A percentile compares a stretch with the other conserved stretches of the same genome.
phyloP scores from a whole-genome alignment of 2,797 vertebrate species.

The Glossophaga mutica region DNA sequence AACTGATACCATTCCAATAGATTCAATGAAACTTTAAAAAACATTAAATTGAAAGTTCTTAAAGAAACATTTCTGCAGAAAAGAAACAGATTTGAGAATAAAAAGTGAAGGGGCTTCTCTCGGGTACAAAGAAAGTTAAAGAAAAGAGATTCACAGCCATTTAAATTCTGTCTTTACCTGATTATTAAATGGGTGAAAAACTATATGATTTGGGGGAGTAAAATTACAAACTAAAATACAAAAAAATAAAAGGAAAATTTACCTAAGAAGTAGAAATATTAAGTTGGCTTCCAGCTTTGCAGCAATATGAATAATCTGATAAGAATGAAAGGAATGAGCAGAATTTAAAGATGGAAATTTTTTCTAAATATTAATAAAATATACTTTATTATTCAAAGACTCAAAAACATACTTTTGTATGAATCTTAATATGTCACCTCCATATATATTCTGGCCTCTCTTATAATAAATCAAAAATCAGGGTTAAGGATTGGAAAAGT shows the following conservation, averaged over 20 bases:
- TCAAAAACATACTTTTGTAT: neutral
- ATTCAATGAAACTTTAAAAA: neutral
- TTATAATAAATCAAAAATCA: neutral
- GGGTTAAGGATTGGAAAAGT: neutral
- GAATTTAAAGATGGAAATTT: neutral
- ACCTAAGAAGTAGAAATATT: neutral
- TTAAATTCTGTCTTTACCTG: neutral
- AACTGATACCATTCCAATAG: neutral
- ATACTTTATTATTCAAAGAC: neutral
- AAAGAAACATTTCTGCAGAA: neutral
- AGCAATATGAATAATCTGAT: neutral
- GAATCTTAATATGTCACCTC: neutral
- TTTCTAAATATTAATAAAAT: neutral
- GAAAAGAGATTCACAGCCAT: neutral
- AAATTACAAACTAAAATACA: neutral
- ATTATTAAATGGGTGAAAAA: neutral
- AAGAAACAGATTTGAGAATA: neutral
- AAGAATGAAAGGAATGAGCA: neutral
- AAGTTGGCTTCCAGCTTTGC: neutral
- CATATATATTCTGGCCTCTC: neutral
- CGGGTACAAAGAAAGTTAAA: neutral
- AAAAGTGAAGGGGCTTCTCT: neutral
- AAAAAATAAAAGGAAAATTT: neutral
- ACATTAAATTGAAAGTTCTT: conserved; percentile 19
- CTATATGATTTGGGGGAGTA: neutral